A percentile compares a stretch with the other conserved stretches of the same genome.
phyloP scores from a whole-genome alignment of 2,888 invertebrate genomes.

The Trichogramma evanescens region DNA sequence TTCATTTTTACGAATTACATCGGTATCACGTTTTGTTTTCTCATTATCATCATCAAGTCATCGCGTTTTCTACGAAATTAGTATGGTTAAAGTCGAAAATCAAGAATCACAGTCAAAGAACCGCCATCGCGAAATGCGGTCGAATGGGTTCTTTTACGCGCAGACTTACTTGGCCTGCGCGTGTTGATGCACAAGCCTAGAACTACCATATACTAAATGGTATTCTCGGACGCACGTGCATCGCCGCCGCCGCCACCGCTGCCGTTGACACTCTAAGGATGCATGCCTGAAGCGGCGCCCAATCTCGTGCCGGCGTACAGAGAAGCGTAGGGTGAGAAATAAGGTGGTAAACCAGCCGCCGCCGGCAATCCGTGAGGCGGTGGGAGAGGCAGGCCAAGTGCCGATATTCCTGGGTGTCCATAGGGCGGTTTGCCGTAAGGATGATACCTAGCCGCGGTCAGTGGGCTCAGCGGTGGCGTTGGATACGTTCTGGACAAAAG shows the following conservation, averaged over 20 bases:
- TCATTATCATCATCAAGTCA: neutral
- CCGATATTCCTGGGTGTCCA: conserved; percentile 62
- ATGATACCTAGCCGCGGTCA: conserved; percentile 77
- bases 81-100: conserved; percentile 13
- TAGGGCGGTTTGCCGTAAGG: conserved; percentile 74
- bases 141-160: neutral
- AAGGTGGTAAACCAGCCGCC: conserved; percentile 66
- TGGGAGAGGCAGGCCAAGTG: conserved; percentile 59
- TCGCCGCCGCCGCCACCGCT: too few species aligned
- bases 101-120: conserved; percentile 23
- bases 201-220: too few species aligned
- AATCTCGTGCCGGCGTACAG: conserved; percentile 74
- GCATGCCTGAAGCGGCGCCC: conserved; percentile 71
- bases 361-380: conserved; percentile 53
- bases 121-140: conserved; percentile 9
- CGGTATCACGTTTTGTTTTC: too few species aligned
- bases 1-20: too few species aligned
- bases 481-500: conserved; percentile 79
- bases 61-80: neutral
- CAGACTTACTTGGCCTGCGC: too few species aligned
- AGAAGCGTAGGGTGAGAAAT: conserved; percentile 76
- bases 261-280: conserved; percentile 52
- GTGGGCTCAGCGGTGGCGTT: conserved; percentile 80
- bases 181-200: too few species aligned
- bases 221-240: too few species aligned